A percentile compares a stretch with the other conserved stretches of the same genome.
These are phyloP conservation scores for Plebejus melissa DNA, from an alignment of 2,888 invertebrate species.

Conservation along the genomic window DNA sequence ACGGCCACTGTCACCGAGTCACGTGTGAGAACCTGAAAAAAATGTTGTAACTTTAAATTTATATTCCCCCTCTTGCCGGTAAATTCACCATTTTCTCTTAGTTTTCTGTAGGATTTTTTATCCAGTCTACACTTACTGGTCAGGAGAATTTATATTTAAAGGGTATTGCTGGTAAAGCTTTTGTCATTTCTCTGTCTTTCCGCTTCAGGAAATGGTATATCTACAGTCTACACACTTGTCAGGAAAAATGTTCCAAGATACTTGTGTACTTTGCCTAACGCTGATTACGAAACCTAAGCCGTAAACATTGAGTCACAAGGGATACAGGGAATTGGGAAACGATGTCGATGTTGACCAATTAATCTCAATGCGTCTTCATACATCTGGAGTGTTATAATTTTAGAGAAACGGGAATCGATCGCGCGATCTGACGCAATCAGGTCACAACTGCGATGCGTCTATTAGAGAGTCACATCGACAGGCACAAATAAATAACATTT, in stretches of 20 bases:
- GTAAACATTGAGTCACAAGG: neutral
- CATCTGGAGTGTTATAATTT: conserved; percentile 31
- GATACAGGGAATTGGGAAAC: neutral
- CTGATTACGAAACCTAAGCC: neutral
- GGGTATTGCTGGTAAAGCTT: no score
- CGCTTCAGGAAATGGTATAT: no score
- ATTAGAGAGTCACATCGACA: conserved; percentile 52
- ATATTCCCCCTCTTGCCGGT: neutral
- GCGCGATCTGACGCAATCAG: conserved; percentile 42
- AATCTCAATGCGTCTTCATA: conserved; percentile 19
- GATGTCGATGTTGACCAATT: conserved; percentile 7
- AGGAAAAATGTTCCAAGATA: no score
- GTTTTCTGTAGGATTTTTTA: no score
- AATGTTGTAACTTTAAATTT: neutral
- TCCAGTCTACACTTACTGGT: no score
- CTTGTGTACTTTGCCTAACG: neutral
- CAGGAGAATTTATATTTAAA: no score
- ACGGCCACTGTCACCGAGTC: conserved; percentile 97
- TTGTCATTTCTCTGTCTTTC: no score
- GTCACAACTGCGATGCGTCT: conserved; percentile 54
- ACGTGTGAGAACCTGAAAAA: conserved; percentile 87
- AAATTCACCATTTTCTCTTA: no score
- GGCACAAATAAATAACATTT: conserved; percentile 57
- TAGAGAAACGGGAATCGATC: conserved; percentile 35
- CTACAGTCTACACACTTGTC: no score